phyloP scores from a whole-genome alignment of 1,140 invertebrate species.

The Drosophila mayri region DNA sequence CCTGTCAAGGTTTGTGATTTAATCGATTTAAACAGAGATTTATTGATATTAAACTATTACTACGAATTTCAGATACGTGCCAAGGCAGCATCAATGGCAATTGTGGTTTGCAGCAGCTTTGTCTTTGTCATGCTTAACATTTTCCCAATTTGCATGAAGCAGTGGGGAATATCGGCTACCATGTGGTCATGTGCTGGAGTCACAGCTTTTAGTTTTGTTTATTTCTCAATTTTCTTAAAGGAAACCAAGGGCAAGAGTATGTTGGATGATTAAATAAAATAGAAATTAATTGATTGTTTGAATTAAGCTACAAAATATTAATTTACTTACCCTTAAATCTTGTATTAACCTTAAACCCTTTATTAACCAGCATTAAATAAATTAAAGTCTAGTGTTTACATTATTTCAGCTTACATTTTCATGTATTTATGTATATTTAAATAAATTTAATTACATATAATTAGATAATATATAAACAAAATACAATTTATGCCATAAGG shows the following conservation, averaged over 20 bases:
- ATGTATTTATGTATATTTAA: slow-evolving; percentile 73
- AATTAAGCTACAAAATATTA: too few species aligned
- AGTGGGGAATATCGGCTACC: slow-evolving; percentile 65
- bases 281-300: too few species aligned
- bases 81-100: slow-evolving; percentile 57
- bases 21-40: neutral
- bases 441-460: slow-evolving; percentile 78
- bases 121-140: slow-evolving; percentile 70
- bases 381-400: neutral
- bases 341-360: neutral
- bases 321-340: neutral
- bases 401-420: slow-evolving; percentile 45
- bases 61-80: slow-evolving; percentile 66
- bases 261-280: slow-evolving; percentile 57
- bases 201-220: slow-evolving; percentile 51
- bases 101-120: slow-evolving; percentile 58
- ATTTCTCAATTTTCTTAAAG: slow-evolving; percentile 60
- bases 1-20: slow-evolving; percentile 61
- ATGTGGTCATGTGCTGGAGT: slow-evolving; percentile 73
- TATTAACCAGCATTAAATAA: too few species aligned
- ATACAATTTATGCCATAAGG: slow-evolving; percentile 54
- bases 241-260: slow-evolving; percentile 82
- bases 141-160: slow-evolving; percentile 66
- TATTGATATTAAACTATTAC: neutral
- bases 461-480: slow-evolving; percentile 74